Conservation (phyloP, 2,888 invertebrate genomes). For the Beris morrisii region DNA sequence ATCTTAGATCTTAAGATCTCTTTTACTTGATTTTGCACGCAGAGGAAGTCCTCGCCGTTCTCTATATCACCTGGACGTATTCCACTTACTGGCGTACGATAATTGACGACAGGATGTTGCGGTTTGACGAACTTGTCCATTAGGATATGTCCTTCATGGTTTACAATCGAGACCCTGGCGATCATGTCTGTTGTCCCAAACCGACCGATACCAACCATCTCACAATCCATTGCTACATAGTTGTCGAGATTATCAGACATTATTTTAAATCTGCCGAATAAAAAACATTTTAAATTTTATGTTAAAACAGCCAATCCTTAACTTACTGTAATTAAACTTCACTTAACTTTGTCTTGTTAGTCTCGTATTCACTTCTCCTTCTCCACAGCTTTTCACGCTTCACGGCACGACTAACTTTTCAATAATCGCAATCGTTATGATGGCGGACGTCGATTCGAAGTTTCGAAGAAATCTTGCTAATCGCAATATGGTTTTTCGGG, state of each 20-base stretch:
- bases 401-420: too few relatives aligned
- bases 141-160: slow-evolving; percentile 76
- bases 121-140: slow-evolving; percentile 87
- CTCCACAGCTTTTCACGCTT: too few relatives aligned
- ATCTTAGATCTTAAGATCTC: slow-evolving; percentile 71
- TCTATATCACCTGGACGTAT: slow-evolving; percentile 72
- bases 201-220: slow-evolving; percentile 88
- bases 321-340: too few relatives aligned
- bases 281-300: too few relatives aligned
- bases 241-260: slow-evolving; percentile 57
- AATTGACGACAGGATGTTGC: slow-evolving; percentile 69
- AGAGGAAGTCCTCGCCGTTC: slow-evolving; percentile 65
- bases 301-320: too few relatives aligned
- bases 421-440: too few relatives aligned
- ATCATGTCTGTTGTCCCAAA: slow-evolving; percentile 77
- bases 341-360: too few relatives aligned
- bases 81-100: slow-evolving; percentile 83
- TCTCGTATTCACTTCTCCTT: too few relatives aligned
- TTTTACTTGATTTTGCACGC: slow-evolving; percentile 77
- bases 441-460: too few relatives aligned
- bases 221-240: slow-evolving; percentile 86
- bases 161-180: slow-evolving; percentile 87
- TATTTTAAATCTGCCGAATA: too few relatives aligned
- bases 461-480: too few relatives aligned
- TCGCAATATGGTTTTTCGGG: too few relatives aligned